Base-by-base conservation (phyloP, 2,113 vertebrate species). In the Oceanodroma tethys region DNA sequence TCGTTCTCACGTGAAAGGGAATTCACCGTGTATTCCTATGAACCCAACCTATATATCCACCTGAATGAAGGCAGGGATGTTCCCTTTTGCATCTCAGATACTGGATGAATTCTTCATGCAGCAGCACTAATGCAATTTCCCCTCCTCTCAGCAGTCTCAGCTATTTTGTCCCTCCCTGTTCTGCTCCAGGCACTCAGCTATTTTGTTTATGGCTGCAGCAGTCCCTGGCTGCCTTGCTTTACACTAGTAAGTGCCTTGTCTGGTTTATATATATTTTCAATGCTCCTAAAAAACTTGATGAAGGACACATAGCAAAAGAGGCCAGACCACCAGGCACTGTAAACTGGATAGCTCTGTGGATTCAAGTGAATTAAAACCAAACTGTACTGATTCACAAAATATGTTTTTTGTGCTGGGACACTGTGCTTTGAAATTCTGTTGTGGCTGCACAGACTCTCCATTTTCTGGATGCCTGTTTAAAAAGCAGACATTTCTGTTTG, bases 231-330 rank as follows among this genome's bases (percentile, higher is more conserved):
- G 27, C 56, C 80, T 93, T 92, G 18, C 47, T 90, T 88, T 72
- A 36, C 40, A 23, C 52, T 56, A 66, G 15, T 38, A 88, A 96
- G 38, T 53, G 62, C 71, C 17, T 80, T 73, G 34, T 81, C 71
- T 92, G 43, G 34, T 84, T 97, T 88, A 84, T 50, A 88, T 34
- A 20, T 67, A 36, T 70, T 88, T 93, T 78, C 59, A 81, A 1
- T 63, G 4, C 11, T 92, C 42, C 72, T 67, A 90, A 94, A 90
- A 82, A 89, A 36, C 23, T 78, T 90, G 50, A 88, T 95, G 86
- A 97, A 96, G 88, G 80, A 88, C 75, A 91, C 56, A 91, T 16
- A 95, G 72, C 25, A 89, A 91, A 95, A 81, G 59, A 86, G 21
- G 21, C 68, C 80, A 95, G 73, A 94, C 73, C 56, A 86, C 40